These are phyloP conservation scores for Unio delphinus DNA, from an alignment of 2,888 invertebrate species.

Conservation along the genomic window DNA sequence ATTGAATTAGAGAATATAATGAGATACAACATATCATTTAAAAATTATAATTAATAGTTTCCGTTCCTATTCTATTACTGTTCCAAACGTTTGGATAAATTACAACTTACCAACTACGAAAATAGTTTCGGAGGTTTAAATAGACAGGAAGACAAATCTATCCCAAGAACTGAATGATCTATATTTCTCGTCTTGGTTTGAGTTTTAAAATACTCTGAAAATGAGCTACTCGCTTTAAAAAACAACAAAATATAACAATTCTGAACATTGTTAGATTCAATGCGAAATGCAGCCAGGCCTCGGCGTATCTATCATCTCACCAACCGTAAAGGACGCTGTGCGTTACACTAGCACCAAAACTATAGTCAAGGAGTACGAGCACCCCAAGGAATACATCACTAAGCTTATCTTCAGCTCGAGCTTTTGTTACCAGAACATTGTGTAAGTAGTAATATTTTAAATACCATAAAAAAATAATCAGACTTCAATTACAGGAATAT, in stretches of 20 bases:
- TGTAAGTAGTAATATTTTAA: conserved; percentile 13
- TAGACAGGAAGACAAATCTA: too few relatives aligned
- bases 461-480: too few relatives aligned
- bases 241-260: neutral
- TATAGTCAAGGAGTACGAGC: conserved; percentile 12
- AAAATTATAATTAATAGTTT: too few relatives aligned
- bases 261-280: conserved; percentile 21
- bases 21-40: too few relatives aligned
- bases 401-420: conserved; percentile 32
- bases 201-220: neutral
- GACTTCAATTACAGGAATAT: too few relatives aligned
- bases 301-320: conserved; percentile 38
- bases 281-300: conserved; percentile 37
- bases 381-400: conserved; percentile 25
- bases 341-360: conserved; percentile 8
- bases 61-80: too few relatives aligned
- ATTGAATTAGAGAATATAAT: too few relatives aligned
- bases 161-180: too few relatives aligned
- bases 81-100: too few relatives aligned
- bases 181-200: too few relatives aligned
- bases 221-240: neutral
- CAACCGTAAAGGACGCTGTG: conserved; percentile 1
- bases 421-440: conserved; percentile 45
- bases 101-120: too few relatives aligned
- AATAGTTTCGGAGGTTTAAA: too few relatives aligned